Percentiles rank a stretch among this genome's conserved stretches.
Evolutionary conservation across 2,888 invertebrate species (phyloP).

Genomic region (Diachrysia chrysitis): DNA sequence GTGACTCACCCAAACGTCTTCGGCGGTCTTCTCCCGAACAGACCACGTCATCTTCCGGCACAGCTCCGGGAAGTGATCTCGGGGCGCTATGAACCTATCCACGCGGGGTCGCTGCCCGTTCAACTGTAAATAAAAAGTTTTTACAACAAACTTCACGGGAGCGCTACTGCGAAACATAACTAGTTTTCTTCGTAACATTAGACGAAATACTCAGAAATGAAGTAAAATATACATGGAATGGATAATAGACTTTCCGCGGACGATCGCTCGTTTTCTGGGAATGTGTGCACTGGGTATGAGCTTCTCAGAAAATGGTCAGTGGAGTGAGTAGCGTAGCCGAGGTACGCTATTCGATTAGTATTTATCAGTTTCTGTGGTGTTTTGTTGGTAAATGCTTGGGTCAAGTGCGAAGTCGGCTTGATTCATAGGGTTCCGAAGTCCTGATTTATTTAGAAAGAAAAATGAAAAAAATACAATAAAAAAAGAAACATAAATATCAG

Average conservation of each 20-base stretch:
- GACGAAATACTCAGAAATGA: constrained; percentile 63
- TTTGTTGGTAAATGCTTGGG: constrained; percentile 48
- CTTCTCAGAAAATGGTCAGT: constrained; percentile 66
- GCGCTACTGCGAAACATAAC: constrained; percentile 65
- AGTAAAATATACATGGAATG: constrained; percentile 54
- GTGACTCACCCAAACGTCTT: constrained; percentile 74
- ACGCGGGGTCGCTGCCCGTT: constrained; percentile 71
- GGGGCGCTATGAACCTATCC: constrained; percentile 80
- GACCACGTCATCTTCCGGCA: constrained; percentile 66
- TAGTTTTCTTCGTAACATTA: constrained; percentile 65
- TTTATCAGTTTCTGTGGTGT: constrained; percentile 59
- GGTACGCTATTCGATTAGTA: constrained; percentile 58
- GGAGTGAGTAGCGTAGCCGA: constrained; percentile 55
- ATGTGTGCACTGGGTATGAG: constrained; percentile 57
- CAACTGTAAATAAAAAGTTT: constrained; percentile 68
- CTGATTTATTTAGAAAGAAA: background rate
- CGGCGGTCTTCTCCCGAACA: constrained; percentile 42
- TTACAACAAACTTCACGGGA: constrained; percentile 47
- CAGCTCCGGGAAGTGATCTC: constrained; percentile 71
- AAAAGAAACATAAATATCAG: background rate
- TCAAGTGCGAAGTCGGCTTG: constrained; percentile 44
- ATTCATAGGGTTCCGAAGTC: constrained; percentile 40
- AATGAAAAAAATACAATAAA: background rate
- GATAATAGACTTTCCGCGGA: constrained; percentile 63
- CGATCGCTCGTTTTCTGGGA: constrained; percentile 66